phyloP scores from a whole-genome alignment of 2,797 vertebrate species.

The Lates japonicus region DNA sequence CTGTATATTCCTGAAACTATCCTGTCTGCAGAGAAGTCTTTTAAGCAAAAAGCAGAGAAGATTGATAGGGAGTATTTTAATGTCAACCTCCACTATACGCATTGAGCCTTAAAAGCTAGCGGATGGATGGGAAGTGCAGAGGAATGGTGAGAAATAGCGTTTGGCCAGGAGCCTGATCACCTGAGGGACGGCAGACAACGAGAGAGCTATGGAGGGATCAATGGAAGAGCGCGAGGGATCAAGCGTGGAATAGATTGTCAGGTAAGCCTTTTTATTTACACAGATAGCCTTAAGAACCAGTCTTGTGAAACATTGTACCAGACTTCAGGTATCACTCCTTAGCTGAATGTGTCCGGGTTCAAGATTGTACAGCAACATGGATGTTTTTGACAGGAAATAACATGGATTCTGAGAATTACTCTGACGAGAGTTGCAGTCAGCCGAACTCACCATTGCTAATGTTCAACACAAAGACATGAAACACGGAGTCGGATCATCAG shows the following conservation, averaged over 20 bases:
- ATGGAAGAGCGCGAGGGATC: conserved; percentile 42
- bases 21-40: conserved; percentile 3
- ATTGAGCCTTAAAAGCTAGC: conserved; percentile 23
- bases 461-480: conserved; percentile 18
- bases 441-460: neutral
- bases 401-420: neutral
- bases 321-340: conserved; percentile 24
- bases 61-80: conserved; percentile 45
- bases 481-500: too few species aligned
- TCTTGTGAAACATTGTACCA: conserved; percentile 12
- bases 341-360: conserved; percentile 1
- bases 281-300: conserved; percentile 29
- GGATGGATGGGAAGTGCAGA: conserved; percentile 31
- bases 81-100: conserved; percentile 37
- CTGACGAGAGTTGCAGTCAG: neutral
- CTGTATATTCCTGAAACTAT: conserved; percentile 3
- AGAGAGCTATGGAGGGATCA: conserved; percentile 42
- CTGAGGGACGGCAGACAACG: conserved; percentile 13
- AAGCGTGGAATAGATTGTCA: conserved; percentile 46
- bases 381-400: conserved; percentile 4
- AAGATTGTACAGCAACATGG: neutral
- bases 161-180: conserved; percentile 48
- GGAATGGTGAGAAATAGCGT: conserved; percentile 45
- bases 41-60: conserved; percentile 19
- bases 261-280: conserved; percentile 46